phyloP scores from a whole-genome alignment of 1,140 invertebrate genomes.

The Drosophila kepulauana region DNA sequence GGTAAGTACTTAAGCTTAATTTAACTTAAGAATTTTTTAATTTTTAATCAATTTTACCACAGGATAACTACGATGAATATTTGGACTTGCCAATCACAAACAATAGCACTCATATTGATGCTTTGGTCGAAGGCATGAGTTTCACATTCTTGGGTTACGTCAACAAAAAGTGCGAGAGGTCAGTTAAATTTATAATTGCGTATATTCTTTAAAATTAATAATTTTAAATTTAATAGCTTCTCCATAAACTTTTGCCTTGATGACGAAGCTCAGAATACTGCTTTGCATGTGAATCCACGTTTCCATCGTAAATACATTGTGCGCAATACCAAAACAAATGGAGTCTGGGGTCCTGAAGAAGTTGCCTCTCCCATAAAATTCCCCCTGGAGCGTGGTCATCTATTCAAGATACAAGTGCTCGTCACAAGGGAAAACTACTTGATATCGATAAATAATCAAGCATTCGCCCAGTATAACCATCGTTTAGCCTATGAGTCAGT shows the following conservation, averaged over 20 bases:
- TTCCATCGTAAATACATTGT: neutral
- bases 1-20: conserved; percentile 71
- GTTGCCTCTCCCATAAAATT: neutral
- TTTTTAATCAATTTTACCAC: neutral
- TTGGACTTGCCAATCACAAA: neutral
- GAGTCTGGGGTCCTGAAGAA: conserved; percentile 16
- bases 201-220: neutral
- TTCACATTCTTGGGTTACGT: conserved; percentile 13
- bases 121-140: neutral
- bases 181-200: neutral
- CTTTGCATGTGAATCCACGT: conserved; percentile 20
- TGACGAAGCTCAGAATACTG: neutral
- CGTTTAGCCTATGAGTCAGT: conserved; percentile 5
- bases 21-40: neutral
- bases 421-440: conserved; percentile 8
- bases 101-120: neutral
- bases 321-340: conserved; percentile 4
- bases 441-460: conserved; percentile 16
- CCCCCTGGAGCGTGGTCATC: neutral
- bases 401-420: conserved; percentile 12
- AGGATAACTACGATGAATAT: conserved; percentile 1
- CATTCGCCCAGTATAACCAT: conserved; percentile 17
- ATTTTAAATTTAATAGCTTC: neutral
- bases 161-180: neutral
- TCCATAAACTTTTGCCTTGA: conserved; percentile 8